Evolutionary conservation across 2,888 invertebrate genomes (phyloP), one percentile per base, ranked within the genome.

Genomic region (Idaea straminata): DNA sequence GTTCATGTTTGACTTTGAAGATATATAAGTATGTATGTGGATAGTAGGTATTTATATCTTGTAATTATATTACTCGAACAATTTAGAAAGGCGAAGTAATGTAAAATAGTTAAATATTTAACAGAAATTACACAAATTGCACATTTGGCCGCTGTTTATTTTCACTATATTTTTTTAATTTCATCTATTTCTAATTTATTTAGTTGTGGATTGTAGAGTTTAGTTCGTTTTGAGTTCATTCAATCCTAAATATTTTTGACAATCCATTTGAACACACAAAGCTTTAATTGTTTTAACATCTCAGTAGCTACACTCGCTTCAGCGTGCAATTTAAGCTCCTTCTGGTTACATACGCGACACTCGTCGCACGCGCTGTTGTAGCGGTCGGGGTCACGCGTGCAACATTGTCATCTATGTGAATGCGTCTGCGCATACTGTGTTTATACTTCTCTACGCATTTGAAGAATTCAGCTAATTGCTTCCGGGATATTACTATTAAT

Each of bases 371-470:
- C 64, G 66, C 63, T 47, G 64, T 25, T 38, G 38, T 60, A 69
- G 65, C 66, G 70, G 69, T 69, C 65, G 72, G 69, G 72, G 73
- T 72, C 71, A 69, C 67, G 70, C 67, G 70, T 68, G 63, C 65
- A 66, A 66, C 68, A 69, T 72, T 72, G 73, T 63, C 67, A 63
- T 61, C 64, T 66, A 68, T 68, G 59, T 58, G 59, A 62, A 38
- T 34, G 61, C 61, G 57, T 59, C 59, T 59, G 62, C 66, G 66
- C 66, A 59, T 62, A 64, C 61, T 63, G 47, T 62, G 57, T 61
- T 61, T 59, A 59, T 61, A 62, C 59, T 66, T 58, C 47, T 59
- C 64, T 38, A 57, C 10, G 15, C 38, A 34, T 59, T n/a, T 36
- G 25, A 36, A 47, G 47, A 36, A 57, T 63, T 62, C 58, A 60